A percentile compares a stretch with the other conserved stretches of the same genome.
Evolutionary conservation across 2,888 invertebrate species (phyloP).

Genomic region (Subacronicta megacephala): DNA sequence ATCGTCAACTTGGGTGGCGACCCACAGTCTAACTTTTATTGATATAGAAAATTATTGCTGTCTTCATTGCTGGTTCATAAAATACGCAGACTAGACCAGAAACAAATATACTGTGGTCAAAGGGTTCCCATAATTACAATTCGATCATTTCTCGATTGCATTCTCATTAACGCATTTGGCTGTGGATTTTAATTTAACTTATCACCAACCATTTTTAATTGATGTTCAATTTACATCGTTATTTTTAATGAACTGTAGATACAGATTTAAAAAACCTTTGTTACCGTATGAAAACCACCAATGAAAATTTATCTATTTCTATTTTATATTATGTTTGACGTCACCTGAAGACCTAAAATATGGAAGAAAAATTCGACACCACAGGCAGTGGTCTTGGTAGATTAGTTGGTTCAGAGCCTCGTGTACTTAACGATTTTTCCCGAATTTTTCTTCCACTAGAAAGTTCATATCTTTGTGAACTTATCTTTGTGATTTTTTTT

Average conservation of each 20-base stretch:
- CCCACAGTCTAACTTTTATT: constrained; percentile 15
- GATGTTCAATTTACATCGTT: constrained; percentile 31
- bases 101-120: constrained; percentile 15
- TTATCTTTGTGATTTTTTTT: no score
- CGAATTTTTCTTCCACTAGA: no score
- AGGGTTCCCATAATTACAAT: constrained; percentile 43
- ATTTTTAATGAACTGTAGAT: constrained; percentile 23
- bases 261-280: not conserved
- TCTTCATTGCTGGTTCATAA: constrained; percentile 11
- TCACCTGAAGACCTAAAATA: no score
- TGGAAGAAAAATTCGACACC: no score
- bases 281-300: not conserved
- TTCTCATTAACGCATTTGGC: constrained; percentile 41
- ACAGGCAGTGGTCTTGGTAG: no score
- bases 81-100: constrained; percentile 17
- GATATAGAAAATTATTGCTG: constrained; percentile 11
- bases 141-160: constrained; percentile 42
- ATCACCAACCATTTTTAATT: constrained; percentile 39
- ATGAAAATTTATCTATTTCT: no score
- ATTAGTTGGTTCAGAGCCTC: no score
- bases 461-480: no score
- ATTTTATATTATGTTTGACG: no score
- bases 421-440: no score
- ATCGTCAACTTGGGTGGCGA: constrained; percentile 23
- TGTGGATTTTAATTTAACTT: constrained; percentile 44